phyloP scores from a whole-genome alignment of 1,140 invertebrate species.

The Colletes gigas region DNA sequence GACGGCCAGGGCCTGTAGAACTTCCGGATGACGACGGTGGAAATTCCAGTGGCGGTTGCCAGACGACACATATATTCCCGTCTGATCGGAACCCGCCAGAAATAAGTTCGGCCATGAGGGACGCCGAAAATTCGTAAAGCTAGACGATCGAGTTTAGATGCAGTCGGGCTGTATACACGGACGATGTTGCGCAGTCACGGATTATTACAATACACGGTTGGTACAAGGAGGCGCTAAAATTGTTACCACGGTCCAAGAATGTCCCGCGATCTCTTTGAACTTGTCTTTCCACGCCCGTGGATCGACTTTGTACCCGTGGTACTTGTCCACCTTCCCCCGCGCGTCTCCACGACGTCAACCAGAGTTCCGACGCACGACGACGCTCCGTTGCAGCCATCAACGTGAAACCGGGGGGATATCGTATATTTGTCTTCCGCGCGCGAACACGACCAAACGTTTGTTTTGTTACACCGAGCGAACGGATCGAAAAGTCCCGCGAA shows the following conservation, averaged over 20 bases:
- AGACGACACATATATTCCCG: conserved; percentile 18
- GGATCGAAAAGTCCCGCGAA: not conserved
- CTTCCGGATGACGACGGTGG: not conserved
- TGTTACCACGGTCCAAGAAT: conserved; percentile 21
- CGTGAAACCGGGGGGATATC: not conserved
- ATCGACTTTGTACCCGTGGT: not conserved
- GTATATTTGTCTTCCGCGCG: not conserved
- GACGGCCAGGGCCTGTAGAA: not conserved
- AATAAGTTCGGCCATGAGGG: conserved; percentile 27
- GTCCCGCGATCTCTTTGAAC: conserved; percentile 9
- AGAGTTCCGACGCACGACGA: not conserved
- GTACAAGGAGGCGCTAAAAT: conserved; percentile 30
- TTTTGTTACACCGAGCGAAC: not conserved
- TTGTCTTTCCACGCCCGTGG: not conserved
- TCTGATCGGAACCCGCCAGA: conserved; percentile 5
- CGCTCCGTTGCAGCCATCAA: not conserved
- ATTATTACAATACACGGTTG: not conserved
- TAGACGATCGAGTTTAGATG: conserved; percentile 18
- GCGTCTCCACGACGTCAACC: conserved; percentile 3
- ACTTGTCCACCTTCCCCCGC: no score
- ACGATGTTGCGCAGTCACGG: conserved; percentile 29
- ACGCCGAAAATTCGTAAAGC: conserved; percentile 18
- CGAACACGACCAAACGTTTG: not conserved
- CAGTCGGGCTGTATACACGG: conserved; percentile 19
- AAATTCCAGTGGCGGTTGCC: not conserved